A percentile compares a stretch with the other conserved stretches of the same genome.
These are phyloP conservation scores for Eulacestoma nigropectus DNA, from an alignment of 2,113 vertebrate genomes.

Conservation along the genomic window DNA sequence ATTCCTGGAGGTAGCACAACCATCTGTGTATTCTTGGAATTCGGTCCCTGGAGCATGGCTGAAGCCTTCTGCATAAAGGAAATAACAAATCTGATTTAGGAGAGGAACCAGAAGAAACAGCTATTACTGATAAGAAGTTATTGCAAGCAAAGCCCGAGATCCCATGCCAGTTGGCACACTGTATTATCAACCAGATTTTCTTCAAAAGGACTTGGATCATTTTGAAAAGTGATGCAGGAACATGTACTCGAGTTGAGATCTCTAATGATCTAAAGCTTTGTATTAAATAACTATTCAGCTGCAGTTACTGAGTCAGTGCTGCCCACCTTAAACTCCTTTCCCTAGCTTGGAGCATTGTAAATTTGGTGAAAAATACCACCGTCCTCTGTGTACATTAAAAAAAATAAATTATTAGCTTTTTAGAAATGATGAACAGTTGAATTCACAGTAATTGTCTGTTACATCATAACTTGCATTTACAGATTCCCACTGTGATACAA, in stretches of 20 bases:
- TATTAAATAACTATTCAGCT: background rate
- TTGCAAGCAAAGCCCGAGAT: background rate
- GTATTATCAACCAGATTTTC: background rate
- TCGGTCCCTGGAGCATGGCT: background rate
- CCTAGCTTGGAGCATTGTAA: background rate
- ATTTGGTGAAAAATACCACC: background rate
- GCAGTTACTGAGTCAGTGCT: background rate
- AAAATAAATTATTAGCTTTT: background rate
- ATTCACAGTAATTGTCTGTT: conserved; percentile 50
- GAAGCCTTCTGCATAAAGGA: background rate
- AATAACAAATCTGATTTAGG: background rate
- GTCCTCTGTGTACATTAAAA: background rate
- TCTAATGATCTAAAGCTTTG: background rate
- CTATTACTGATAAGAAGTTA: background rate
- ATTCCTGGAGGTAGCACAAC: background rate
- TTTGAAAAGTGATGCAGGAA: background rate
- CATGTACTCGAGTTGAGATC: background rate
- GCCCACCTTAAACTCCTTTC: background rate
- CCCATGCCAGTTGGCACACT: background rate
- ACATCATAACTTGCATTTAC: conserved; percentile 47
- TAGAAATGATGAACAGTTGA: conserved; percentile 20
- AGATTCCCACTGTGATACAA: conserved; percentile 47
- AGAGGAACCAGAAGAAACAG: background rate
- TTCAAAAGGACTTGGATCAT: background rate
- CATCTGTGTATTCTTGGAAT: background rate